Conservation (phyloP, 30 jellyfish, hydroid and myxozoan genomes). For the Calvadosia cruxmelitensis region DNA sequence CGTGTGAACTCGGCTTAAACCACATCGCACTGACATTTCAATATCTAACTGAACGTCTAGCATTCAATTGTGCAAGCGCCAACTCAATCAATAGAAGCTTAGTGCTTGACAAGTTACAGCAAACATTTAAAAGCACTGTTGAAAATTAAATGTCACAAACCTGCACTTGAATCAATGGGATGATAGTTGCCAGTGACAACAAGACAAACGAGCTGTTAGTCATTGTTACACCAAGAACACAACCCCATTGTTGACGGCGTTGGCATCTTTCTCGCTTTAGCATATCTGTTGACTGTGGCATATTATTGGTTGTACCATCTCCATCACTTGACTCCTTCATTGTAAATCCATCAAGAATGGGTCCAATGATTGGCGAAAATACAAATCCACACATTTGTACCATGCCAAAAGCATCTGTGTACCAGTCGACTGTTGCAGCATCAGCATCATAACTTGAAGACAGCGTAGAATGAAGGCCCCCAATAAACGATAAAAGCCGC, state of each 20-base stretch:
- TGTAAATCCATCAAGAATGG: not conserved
- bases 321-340: not conserved
- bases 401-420: not conserved
- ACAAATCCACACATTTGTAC: not conserved
- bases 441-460: not conserved
- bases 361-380: not conserved
- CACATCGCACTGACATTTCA: too few species aligned
- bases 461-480: not conserved
- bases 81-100: too few species aligned
- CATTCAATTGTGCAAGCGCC: too few species aligned
- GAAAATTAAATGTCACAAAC: not conserved
- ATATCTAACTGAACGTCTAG: too few species aligned
- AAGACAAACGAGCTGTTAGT: not conserved
- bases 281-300: not conserved
- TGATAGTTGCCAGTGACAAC: not conserved
- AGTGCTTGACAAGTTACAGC: too few species aligned
- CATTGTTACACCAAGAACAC: not conserved
- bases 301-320: not conserved
- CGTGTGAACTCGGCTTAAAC: too few species aligned
- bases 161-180: not conserved
- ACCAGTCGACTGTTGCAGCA: not conserved
- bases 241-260: not conserved
- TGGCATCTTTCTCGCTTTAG: not conserved
- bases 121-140: too few species aligned
- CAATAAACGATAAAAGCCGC: not conserved